Conservation (phyloP, 2,113 vertebrate genomes). For the Podarcis muralis region DNA sequence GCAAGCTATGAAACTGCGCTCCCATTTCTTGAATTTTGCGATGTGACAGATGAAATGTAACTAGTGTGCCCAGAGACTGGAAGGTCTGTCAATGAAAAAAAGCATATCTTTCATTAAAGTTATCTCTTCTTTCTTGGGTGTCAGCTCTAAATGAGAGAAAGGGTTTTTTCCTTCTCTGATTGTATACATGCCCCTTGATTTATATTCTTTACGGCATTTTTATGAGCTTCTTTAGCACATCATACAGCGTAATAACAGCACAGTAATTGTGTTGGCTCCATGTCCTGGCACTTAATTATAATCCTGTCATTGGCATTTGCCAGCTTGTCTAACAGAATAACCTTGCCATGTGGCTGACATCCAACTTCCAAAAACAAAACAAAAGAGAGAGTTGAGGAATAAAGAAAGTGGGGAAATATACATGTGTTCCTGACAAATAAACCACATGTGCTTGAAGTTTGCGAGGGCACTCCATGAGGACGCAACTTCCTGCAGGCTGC, state of each 20-base stretch:
- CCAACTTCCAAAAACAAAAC: slow-evolving; percentile 44
- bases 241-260: slow-evolving; percentile 71
- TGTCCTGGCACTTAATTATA: slow-evolving; percentile 78
- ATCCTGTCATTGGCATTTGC: slow-evolving; percentile 73
- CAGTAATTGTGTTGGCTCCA: slow-evolving; percentile 75
- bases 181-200: slow-evolving; percentile 57
- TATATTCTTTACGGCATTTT: slow-evolving; percentile 68
- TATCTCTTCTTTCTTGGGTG: slow-evolving; percentile 17
- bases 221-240: slow-evolving; percentile 72
- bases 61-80: neutral
- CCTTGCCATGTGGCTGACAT: slow-evolving; percentile 70
- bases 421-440: slow-evolving; percentile 12
- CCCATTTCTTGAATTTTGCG: slow-evolving; percentile 8
- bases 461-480: slow-evolving; percentile 5
- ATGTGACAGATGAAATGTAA: neutral
- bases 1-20: neutral
- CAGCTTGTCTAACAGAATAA: slow-evolving; percentile 72
- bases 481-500: neutral
- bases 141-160: slow-evolving; percentile 32
- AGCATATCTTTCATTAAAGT: neutral
- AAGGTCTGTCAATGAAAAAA: neutral
- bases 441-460: slow-evolving; percentile 27
- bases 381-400: slow-evolving; percentile 6
- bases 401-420: neutral
- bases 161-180: slow-evolving; percentile 19